These are phyloP conservation scores for Dromius quadrimaculatus DNA, from an alignment of 2,888 invertebrate genomes.

Conservation along the genomic window DNA sequence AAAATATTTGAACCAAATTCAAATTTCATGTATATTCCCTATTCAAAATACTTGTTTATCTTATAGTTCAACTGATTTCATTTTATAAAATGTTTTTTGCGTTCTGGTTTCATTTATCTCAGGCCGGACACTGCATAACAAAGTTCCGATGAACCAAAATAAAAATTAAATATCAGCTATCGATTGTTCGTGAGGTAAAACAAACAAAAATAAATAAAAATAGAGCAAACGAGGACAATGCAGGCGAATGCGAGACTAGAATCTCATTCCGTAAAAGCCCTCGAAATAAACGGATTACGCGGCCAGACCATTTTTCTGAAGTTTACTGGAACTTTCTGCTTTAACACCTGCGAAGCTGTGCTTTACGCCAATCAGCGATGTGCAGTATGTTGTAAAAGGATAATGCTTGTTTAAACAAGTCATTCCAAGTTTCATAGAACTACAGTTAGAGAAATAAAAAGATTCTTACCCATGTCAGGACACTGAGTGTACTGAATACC, in stretches of 20 bases:
- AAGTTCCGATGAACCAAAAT: slow-evolving; percentile 13
- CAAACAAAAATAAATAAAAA: slow-evolving; percentile 28
- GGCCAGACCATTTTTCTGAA: slow-evolving; percentile 12
- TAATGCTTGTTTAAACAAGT: neutral
- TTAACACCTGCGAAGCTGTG: neutral
- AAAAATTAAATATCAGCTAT: slow-evolving; percentile 18
- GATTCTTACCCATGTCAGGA: slow-evolving; percentile 71
- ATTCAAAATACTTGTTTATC: too few species aligned
- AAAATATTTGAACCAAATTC: too few species aligned
- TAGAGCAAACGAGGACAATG: neutral
- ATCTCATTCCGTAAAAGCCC: slow-evolving; percentile 1
- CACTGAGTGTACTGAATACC: slow-evolving; percentile 87
- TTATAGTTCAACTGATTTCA: too few species aligned
- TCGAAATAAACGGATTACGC: slow-evolving; percentile 16
- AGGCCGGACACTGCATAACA: slow-evolving; percentile 4
- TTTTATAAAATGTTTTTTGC: too few species aligned
- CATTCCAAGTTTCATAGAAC: too few species aligned
- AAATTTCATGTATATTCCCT: too few species aligned
- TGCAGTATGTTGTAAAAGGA: neutral
- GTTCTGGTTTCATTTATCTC: slow-evolving; percentile 10
- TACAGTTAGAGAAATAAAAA: too few species aligned
- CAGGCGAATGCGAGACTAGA: slow-evolving; percentile 3
- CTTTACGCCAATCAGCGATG: neutral
- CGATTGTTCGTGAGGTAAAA: slow-evolving; percentile 19
- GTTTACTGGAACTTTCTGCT: neutral